Base-by-base conservation (phyloP, 1,140 invertebrate genomes). In the Listronotus bonariensis region DNA sequence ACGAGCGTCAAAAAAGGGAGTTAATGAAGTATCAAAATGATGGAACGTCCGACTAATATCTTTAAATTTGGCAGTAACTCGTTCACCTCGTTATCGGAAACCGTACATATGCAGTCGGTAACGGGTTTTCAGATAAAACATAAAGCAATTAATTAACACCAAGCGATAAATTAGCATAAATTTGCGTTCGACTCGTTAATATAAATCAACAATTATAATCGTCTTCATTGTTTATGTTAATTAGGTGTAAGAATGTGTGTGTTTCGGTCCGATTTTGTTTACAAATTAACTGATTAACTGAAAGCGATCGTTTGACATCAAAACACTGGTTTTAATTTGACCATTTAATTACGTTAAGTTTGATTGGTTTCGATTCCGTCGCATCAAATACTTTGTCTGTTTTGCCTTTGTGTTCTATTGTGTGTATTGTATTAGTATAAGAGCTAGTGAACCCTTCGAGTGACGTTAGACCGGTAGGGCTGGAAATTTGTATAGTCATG, bases 141-240 rank as follows among this genome's bases (percentile, higher is more conserved):
- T 48, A 58, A 48, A 48, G 48, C 38, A 51, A 61, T 61, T 61
- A 42, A 61, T 52, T 61, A 61, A 61, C 48, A 52, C 58, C 26
- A 10, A 1, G 40, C 58, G 10, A 53, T 42, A 52, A 61, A 61
- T 61, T 61, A 41, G 58, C 58, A 61, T 61, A 61, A 53, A 61
- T 61, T 61, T 52, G 48, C 48, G 58, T 53, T 53, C 18, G 18
- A 36, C 58, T 61, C 51, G 58, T 61, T 61, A 51, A 51, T 61
- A 61, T 61, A 61, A 61, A 61, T 61, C 58, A 61, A 61, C 58
- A 61, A 61, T 61, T 52, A 61, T 61, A 52, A 61, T 53, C 57
- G 46, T 59, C 46, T 51, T 53, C 36, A 61, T 61, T 61, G 48
- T 61, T 61, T 61, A 61, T 61, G 58, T 41, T 61, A 61, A 61